Percentiles rank a stretch among this genome's conserved stretches.
Conservation (phyloP, 2,113 vertebrate genomes). For the Cromileptes altivelis region DNA sequence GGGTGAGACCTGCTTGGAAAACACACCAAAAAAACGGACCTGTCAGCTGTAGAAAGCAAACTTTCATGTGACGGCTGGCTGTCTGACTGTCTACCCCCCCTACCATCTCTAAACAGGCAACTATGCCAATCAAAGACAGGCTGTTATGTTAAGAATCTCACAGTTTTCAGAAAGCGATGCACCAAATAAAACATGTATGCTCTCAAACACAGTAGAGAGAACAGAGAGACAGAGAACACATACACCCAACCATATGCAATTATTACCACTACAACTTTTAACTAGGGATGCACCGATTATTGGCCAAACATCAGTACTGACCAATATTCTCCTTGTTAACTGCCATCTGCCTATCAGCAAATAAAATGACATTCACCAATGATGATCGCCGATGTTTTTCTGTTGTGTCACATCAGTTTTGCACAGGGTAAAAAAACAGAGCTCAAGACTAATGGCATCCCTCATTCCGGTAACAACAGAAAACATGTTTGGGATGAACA, state of each 20-base stretch:
- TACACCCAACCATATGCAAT: conserved; percentile 15
- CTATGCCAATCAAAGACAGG: conserved; percentile 47
- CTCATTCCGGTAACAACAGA: too few species aligned
- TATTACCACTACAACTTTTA: conserved; percentile 12
- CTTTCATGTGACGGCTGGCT: conserved; percentile 67
- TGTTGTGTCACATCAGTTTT: too few species aligned
- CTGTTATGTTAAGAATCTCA: conserved; percentile 19
- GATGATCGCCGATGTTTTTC: too few species aligned
- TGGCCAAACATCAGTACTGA: too few species aligned
- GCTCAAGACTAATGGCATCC: too few species aligned
- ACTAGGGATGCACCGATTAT: too few species aligned
- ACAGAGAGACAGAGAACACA: conserved; percentile 6
- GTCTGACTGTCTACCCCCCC: conserved; percentile 46
- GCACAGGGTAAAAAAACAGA: too few species aligned
- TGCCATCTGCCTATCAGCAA: too few species aligned
- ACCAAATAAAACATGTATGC: conserved; percentile 22
- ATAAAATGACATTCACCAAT: too few species aligned
- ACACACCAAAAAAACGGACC: conserved; percentile 47
- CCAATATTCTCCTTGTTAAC: too few species aligned
- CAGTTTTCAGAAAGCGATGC: conserved; percentile 4
- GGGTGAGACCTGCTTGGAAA: conserved; percentile 59
- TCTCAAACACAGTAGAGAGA: conserved; percentile 10
- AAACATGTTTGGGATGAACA: too few species aligned
- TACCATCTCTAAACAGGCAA: conserved; percentile 39
- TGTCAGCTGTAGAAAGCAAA: conserved; percentile 56